A percentile compares a stretch with the other conserved stretches of the same genome.
Conservation (phyloP, 2,797 vertebrate genomes). For the Artibeus jamaicensis region DNA sequence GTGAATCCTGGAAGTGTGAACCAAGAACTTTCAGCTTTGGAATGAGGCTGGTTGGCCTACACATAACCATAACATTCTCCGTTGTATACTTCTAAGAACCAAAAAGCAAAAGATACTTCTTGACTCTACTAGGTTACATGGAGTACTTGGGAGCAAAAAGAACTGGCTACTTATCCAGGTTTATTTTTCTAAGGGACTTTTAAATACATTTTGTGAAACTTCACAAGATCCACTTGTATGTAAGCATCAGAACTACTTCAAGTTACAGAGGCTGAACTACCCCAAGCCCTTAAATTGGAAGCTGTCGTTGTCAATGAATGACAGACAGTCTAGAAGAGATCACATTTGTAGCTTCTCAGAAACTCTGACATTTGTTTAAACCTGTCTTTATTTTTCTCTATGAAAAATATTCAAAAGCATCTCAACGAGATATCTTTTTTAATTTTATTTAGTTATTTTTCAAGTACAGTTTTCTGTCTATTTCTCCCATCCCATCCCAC, state of each 20-base stretch:
- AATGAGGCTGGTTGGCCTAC: not conserved
- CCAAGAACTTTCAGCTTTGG: not conserved
- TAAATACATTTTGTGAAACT: not conserved
- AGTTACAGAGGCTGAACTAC: not conserved
- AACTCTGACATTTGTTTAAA: not conserved
- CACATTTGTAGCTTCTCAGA: not conserved
- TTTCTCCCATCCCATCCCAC: no score
- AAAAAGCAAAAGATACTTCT: not conserved
- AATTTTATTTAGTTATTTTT: no score
- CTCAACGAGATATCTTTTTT: no score
- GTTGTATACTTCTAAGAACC: not conserved
- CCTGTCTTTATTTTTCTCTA: not conserved
- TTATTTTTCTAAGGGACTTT: not conserved
- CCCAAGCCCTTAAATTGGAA: not conserved
- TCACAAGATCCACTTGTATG: not conserved
- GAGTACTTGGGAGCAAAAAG: not conserved
- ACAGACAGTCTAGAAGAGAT: not conserved
- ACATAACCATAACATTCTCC: not conserved
- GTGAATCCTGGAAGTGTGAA: not conserved
- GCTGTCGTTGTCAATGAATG: not conserved
- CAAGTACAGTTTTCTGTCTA: no score
- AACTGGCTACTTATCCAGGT: not conserved
- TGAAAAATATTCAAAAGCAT: not conserved
- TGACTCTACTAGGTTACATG: not conserved
- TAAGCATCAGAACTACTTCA: not conserved